Base-by-base conservation (phyloP, 2,113 vertebrate species). In the Chionomys nivalis region DNA sequence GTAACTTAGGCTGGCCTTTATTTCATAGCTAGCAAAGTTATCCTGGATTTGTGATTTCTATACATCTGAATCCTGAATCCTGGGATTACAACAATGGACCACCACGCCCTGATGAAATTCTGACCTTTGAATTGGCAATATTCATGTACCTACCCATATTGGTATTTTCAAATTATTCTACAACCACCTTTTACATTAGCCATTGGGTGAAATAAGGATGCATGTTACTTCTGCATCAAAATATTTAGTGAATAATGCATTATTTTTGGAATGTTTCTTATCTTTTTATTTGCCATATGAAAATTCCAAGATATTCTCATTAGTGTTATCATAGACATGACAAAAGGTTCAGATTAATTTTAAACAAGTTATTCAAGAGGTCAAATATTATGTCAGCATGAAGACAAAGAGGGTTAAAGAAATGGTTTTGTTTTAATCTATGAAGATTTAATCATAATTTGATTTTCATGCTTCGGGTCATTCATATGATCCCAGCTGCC, bases 391-490 rank as follows among this genome's bases (percentile, higher is more conserved):
- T 42, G 47, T 73, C 75, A 75, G 3, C 3, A 90, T 52, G 8
- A 87, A 86, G 61, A 75, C 21, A 68, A 39, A 93, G 24, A 83
- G 28, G 79, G 17, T 93, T 2, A 78, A 0, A 90, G 58, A 81
- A 77, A 17, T n/a, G 6, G 2, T 39, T 82, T 58, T 24, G 17
- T 61, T 55, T 55, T 87, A 94, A 93, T n/a, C 13, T 89, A 17
- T n/a, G 44, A 93, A 52, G 19, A 75, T 12, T 90, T 79, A n/a
- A 28, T 87, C 92, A 73, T 2, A 72, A 10, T 33, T 93, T 92
- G 23, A 96, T 65, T 8, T 90, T 66, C n/a, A 81, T 93, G 47
- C n/a, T 73, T 93, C 5, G 93, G 21, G 31, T 79, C 33, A 44
- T 14, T 66, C 8, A 75, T 14, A 52, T 17, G 12, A 16, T 77